These are phyloP conservation scores for Anser cygnoides DNA, from an alignment of 2,113 vertebrate species.

Conservation along the genomic window DNA sequence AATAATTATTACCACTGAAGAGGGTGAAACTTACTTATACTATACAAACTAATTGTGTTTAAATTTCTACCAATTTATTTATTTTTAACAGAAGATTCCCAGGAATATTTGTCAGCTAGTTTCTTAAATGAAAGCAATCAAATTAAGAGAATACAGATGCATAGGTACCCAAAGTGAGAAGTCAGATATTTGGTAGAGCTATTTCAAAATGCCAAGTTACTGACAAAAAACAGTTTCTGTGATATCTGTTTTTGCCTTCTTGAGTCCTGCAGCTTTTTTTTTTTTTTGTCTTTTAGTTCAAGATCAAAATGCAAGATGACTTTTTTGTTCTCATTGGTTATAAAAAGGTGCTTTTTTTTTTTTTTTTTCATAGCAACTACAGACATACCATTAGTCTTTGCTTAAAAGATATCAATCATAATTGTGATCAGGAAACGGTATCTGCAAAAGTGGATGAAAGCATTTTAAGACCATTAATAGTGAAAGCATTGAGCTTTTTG, in stretches of 20 bases:
- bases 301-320: background rate
- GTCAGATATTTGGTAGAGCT: background rate
- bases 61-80: background rate
- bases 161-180: background rate
- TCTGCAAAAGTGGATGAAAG: conserved; percentile 1
- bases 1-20: background rate
- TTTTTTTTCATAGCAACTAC: background rate
- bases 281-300: background rate
- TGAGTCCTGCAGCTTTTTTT: background rate
- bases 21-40: background rate
- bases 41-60: background rate
- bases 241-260: background rate
- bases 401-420: background rate
- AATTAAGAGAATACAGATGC: background rate
- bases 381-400: background rate
- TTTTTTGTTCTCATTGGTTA: background rate
- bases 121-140: background rate
- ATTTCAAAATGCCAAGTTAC: background rate
- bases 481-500: background rate
- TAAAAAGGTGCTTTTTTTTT: background rate
- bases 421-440: conserved; percentile 13
- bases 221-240: background rate
- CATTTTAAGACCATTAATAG: background rate
- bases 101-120: background rate
- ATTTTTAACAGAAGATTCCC: background rate